Evolutionary conservation across 2,797 vertebrate genomes (phyloP).

Genomic region (Anguilla megastoma): DNA sequence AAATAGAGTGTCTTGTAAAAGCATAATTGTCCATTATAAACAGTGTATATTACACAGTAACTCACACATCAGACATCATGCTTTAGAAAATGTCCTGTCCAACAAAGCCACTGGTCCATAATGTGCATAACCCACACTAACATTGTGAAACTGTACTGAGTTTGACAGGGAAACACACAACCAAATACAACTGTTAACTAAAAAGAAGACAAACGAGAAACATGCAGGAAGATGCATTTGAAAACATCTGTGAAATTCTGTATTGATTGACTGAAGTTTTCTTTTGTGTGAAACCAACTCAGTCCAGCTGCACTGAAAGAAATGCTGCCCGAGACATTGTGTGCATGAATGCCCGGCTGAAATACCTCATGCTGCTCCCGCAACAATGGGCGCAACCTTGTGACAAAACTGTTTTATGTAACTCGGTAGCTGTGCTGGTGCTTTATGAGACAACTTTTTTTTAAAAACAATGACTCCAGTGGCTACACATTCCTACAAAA

Average conservation of each 20-base stretch:
- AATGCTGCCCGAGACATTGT: conserved; percentile 36
- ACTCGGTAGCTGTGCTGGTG: conserved; percentile 34
- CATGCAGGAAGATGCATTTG: not conserved
- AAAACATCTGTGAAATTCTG: conserved; percentile 3
- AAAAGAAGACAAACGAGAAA: not conserved
- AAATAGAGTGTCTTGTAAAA: conserved; percentile 47
- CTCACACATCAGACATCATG: conserved; percentile 35
- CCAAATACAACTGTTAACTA: not conserved
- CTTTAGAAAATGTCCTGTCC: conserved; percentile 30
- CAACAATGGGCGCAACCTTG: conserved; percentile 43
- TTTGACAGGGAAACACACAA: not conserved
- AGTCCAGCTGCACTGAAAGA: not conserved
- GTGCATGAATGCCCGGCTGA: conserved; percentile 34
- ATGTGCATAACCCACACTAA: not conserved
- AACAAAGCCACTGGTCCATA: conserved; percentile 1
- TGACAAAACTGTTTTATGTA: conserved; percentile 41
- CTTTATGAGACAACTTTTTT: conserved; percentile 12
- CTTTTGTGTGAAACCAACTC: conserved; percentile 15
- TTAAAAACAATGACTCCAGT: not conserved
- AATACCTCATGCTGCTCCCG: conserved; percentile 39
- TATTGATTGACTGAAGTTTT: not conserved
- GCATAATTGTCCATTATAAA: conserved; percentile 45
- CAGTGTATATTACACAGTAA: conserved; percentile 31
- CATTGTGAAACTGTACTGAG: not conserved
- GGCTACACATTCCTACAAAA: not conserved